Percentiles rank a stretch among this genome's conserved stretches.
phyloP scores from a whole-genome alignment of 2,113 vertebrate species.

The Dissostichus mawsoni region DNA sequence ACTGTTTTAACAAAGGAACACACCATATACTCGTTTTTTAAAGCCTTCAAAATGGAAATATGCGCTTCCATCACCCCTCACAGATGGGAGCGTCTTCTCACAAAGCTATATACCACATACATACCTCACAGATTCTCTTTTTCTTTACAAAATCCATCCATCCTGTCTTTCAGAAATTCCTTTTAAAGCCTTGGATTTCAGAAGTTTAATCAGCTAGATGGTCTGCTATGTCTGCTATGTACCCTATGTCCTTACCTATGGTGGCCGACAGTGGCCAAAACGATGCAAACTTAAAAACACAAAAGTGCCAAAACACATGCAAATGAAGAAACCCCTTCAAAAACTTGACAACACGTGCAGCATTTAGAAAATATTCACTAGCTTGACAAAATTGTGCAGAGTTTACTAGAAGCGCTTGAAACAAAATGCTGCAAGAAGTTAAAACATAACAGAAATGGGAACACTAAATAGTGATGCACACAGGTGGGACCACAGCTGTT shows the following conservation, averaged over 20 bases:
- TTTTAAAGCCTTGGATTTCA: conserved; percentile 61
- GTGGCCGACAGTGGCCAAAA: too few species aligned
- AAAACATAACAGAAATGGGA: too few species aligned
- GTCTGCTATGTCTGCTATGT: conserved; percentile 53
- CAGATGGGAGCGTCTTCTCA: conserved; percentile 36
- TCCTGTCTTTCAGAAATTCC: conserved; percentile 42
- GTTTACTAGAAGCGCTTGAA: too few species aligned
- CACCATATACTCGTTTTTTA: conserved; percentile 33
- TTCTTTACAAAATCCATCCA: conserved; percentile 72
- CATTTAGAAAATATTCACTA: too few species aligned
- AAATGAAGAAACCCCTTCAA: too few species aligned
- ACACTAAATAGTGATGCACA: too few species aligned
- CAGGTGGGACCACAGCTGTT: too few species aligned
- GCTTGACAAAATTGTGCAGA: too few species aligned
- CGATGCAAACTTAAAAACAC: too few species aligned
- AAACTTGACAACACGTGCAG: too few species aligned
- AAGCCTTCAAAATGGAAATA: conserved; percentile 35
- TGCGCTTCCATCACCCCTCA: conserved; percentile 24
- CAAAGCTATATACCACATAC: conserved; percentile 71
- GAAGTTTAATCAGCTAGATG: conserved; percentile 31
- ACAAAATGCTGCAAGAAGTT: too few species aligned
- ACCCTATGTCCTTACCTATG: conserved; percentile 12
- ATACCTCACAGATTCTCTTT: conserved; percentile 72
- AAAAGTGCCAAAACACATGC: too few species aligned
- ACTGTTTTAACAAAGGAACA: conserved; percentile 54